Percentiles rank a stretch among this genome's conserved stretches.
These are phyloP conservation scores for Euura saliciscinereae DNA, from an alignment of 1,140 invertebrate species.

Conservation along the genomic window DNA sequence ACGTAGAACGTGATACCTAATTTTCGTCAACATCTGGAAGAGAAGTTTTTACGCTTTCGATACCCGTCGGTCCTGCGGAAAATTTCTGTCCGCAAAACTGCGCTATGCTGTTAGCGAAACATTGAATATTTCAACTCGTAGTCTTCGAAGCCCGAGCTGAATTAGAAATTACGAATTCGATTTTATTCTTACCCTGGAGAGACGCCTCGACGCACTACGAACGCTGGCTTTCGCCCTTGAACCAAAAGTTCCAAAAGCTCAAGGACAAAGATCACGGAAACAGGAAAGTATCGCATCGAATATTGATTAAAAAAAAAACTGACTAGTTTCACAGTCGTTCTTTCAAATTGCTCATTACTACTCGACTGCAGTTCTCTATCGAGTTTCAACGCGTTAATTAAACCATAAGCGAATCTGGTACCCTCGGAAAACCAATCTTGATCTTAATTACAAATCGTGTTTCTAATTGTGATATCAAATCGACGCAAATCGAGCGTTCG, in stretches of 20 bases:
- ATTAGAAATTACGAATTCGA: conserved; percentile 1
- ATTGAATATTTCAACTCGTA: neutral
- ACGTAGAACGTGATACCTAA: too few relatives aligned
- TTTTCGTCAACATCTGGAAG: too few relatives aligned
- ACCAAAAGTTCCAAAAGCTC: neutral
- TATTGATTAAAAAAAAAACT: too few relatives aligned
- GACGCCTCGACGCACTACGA: neutral
- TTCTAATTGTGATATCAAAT: neutral
- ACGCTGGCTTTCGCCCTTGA: neutral
- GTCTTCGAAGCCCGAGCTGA: neutral
- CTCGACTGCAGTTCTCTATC: too few relatives aligned
- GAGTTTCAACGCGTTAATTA: too few relatives aligned
- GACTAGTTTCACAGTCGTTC: too few relatives aligned
- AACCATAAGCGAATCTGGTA: too few relatives aligned
- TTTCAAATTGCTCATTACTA: too few relatives aligned
- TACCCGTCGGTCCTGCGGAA: too few relatives aligned
- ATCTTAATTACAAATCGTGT: conserved; percentile 5
- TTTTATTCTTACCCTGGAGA: neutral
- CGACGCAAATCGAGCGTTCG: neutral
- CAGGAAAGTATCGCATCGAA: too few relatives aligned
- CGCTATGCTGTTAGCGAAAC: neutral
- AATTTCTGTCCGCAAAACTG: neutral
- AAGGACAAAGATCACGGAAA: neutral
- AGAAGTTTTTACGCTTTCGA: too few relatives aligned
- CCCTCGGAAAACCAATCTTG: neutral